Percentiles rank a stretch among this genome's conserved stretches.
These are phyloP conservation scores for Hylyphantes graminicola DNA, from an alignment of 1,140 invertebrate species.

Conservation along the genomic window DNA sequence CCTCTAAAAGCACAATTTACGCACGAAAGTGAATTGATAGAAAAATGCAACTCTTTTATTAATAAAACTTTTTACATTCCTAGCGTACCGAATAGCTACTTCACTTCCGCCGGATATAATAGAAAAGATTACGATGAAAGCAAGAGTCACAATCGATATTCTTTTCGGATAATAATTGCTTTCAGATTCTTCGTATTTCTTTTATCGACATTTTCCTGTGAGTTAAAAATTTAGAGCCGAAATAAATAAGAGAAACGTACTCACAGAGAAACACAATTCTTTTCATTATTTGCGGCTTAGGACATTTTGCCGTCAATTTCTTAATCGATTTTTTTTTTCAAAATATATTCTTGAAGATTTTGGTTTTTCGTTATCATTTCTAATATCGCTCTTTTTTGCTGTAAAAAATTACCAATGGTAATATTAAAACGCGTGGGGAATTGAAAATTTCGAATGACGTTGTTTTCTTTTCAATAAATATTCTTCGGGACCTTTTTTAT, in stretches of 20 bases:
- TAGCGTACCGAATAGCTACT: not conserved
- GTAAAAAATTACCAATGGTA: constrained; percentile 4
- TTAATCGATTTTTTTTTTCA: constrained; percentile 22
- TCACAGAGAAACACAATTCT: not conserved
- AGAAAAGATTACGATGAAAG: constrained; percentile 14
- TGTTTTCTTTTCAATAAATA: no score
- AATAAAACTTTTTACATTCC: constrained; percentile 12
- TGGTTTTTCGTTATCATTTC: constrained; percentile 3
- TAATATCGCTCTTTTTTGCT: constrained; percentile 4
- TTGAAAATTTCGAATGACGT: no score
- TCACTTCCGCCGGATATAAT: no score
- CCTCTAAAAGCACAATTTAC: no score
- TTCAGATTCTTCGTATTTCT: constrained; percentile 37
- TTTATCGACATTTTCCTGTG: constrained; percentile 23
- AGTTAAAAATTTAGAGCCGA: constrained; percentile 26
- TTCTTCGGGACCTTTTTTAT: no score
- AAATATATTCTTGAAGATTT: constrained; percentile 15
- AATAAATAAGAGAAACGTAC: constrained; percentile 19
- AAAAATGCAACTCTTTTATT: constrained; percentile 11
- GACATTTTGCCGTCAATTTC: not conserved
- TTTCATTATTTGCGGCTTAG: not conserved
- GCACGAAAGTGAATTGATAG: not conserved
- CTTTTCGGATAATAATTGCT: constrained; percentile 46
- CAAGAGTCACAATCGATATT: constrained; percentile 33
- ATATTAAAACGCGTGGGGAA: constrained; percentile 3